These are phyloP conservation scores for Orthonychiurus folsomi DNA, from an alignment of 2,888 invertebrate genomes.

Conservation along the genomic window DNA sequence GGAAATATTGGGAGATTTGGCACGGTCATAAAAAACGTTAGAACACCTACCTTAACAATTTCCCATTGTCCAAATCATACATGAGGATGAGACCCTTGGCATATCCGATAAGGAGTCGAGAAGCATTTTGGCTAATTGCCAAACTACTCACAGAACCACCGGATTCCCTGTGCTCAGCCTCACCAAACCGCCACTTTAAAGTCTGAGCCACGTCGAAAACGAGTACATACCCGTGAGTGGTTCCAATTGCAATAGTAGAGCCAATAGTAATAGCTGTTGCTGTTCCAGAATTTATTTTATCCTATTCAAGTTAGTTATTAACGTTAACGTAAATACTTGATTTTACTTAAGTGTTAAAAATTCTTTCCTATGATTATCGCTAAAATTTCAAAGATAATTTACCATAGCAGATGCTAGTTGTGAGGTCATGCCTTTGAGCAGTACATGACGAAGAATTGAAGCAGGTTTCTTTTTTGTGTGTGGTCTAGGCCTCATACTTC, in stretches of 20 bases:
- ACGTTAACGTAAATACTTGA: not conserved
- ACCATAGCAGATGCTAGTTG: constrained; percentile 80
- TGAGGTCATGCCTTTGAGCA: constrained; percentile 79
- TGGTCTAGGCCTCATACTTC: constrained; percentile 22
- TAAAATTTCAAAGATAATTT: constrained; percentile 41
- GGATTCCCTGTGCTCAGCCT: constrained; percentile 48
- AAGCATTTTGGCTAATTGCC: constrained; percentile 77
- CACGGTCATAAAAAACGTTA: constrained; percentile 2
- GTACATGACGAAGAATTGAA: constrained; percentile 64
- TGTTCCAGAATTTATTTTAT: constrained; percentile 77
- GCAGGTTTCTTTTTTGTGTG: constrained; percentile 44
- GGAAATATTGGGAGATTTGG: too few relatives aligned
- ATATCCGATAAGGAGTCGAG: constrained; percentile 69
- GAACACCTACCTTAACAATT: constrained; percentile 52
- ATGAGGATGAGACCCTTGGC: constrained; percentile 80
- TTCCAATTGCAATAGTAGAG: constrained; percentile 79
- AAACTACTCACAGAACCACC: constrained; percentile 55
- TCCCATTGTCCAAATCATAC: constrained; percentile 71
- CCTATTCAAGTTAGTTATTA: constrained; percentile 51
- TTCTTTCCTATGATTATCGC: not conserved
- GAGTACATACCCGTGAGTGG: constrained; percentile 82
- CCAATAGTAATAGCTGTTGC: constrained; percentile 72
- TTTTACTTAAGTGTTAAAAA: not conserved
- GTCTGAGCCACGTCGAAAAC: constrained; percentile 80
- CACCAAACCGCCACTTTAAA: constrained; percentile 73